phyloP scores from a whole-genome alignment of 2,113 vertebrate species.

The Zosterops borbonicus region DNA sequence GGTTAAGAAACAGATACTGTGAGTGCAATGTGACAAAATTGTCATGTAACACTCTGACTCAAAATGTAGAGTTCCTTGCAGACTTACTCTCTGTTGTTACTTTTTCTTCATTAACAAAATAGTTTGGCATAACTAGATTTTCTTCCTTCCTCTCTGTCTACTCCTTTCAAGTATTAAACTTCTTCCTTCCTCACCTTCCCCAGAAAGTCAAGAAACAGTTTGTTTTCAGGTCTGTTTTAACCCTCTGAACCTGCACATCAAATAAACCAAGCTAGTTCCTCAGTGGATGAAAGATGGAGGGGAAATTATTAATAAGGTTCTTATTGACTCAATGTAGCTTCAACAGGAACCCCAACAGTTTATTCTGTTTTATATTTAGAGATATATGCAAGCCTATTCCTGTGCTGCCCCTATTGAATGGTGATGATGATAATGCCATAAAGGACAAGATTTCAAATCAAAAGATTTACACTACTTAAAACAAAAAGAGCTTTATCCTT shows the following conservation, averaged over 20 bases:
- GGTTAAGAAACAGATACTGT: neutral
- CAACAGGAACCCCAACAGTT: neutral
- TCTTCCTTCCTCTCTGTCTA: neutral
- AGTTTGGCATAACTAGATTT: neutral
- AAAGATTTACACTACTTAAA: neutral
- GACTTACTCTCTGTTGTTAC: neutral
- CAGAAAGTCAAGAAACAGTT: neutral
- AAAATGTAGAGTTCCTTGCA: neutral
- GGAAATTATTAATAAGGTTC: conserved; percentile 8
- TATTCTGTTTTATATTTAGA: neutral
- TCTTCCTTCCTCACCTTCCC: conserved; percentile 9
- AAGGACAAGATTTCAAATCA: neutral
- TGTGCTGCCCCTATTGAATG: neutral
- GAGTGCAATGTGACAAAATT: neutral
- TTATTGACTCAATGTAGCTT: neutral
- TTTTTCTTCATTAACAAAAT: neutral
- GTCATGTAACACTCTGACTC: neutral
- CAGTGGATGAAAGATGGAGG: conserved; percentile 16
- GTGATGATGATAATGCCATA: neutral
- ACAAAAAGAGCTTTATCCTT: neutral
- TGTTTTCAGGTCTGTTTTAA: conserved; percentile 7
- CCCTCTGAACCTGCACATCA: conserved; percentile 3
- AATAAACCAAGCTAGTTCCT: conserved; percentile 28
- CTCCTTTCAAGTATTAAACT: neutral
- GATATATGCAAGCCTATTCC: neutral